Evolutionary conservation across 2,888 invertebrate species (phyloP), one percentile per base, ranked within the genome.

Genomic region (Oscheius sp.): DNA sequence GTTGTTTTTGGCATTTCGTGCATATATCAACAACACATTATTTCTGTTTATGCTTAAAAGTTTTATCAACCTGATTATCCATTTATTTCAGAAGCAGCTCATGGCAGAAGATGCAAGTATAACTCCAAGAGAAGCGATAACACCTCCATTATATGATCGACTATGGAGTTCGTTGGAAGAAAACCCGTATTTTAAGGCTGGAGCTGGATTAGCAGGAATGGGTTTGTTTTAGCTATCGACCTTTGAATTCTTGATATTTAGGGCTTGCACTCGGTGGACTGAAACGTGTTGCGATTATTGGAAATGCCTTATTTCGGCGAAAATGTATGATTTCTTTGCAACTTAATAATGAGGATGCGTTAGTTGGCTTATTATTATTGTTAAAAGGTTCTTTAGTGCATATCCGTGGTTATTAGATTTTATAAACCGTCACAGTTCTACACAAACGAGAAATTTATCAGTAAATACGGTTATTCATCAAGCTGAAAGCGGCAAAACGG

Each of bases 391-490:
- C 27, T 64, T 64, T 58, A 87, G 87, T 0, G 78, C 85, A 0
- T 87, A 87, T 66, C 83, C 85, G 7, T 87, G 87, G 86, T 78
- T 87, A 9, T 74, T 87, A 43, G 85, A 87, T 68, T 87, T 83
- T 71, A 85, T 87, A 74, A 87, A 87, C 73, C 78, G 79, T 66
- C 71, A 79, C 61, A 85, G 85, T 69, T 75, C 78, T 7, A 72
- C 75, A 3, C 84, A 84, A 53, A 84, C 86, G 0, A 69, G 83
- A 21, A 78, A 77, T 52, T 71, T 86, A 7, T 80, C 84, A 0
- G 84, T 81, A 3, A 78, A 77, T 52, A 78, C 81, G 3, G 53
- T 68, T 13, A 72, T 88, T 2, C 75, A 76, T 46, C 83, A 84
- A 59, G 77, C 83, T 1, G 87, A 87, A 70, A 84, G 84, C 63